These are phyloP conservation scores for Hephaestus fuliginosus DNA, from an alignment of 2,797 vertebrate species.

Conservation along the genomic window DNA sequence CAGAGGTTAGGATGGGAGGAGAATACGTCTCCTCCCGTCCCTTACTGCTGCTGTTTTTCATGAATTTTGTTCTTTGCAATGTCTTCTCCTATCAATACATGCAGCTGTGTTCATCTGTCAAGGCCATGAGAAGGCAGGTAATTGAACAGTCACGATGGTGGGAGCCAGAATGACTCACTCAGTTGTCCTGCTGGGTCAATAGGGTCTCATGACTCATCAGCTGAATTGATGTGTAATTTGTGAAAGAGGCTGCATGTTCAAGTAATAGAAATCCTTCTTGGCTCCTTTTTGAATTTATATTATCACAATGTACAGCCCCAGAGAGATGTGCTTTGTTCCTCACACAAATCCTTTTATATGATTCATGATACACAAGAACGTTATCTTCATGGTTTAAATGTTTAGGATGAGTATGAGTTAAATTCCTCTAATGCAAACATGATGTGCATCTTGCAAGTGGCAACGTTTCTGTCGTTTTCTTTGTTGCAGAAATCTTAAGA, in stretches of 20 bases:
- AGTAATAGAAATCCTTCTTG: neutral
- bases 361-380: neutral
- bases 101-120: slow-evolving; percentile 39
- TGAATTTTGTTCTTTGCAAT: neutral
- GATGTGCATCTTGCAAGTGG: neutral
- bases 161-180: slow-evolving; percentile 56
- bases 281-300: neutral
- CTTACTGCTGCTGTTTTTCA: slow-evolving; percentile 21
- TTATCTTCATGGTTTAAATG: slow-evolving; percentile 5
- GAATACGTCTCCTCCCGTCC: slow-evolving; percentile 2
- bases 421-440: slow-evolving; percentile 7
- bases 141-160: slow-evolving; percentile 41
- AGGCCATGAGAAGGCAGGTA: slow-evolving; percentile 52
- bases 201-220: slow-evolving; percentile 56
- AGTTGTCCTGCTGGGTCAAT: slow-evolving; percentile 49
- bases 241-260: slow-evolving; percentile 26
- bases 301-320: neutral
- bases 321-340: neutral
- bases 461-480: slow-evolving; percentile 37
- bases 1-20: slow-evolving; percentile 5
- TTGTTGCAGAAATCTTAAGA: slow-evolving; percentile 64
- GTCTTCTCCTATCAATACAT: slow-evolving; percentile 9
- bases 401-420: neutral
- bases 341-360: neutral
- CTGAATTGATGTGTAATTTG: slow-evolving; percentile 30